Conservation (phyloP, 2,888 invertebrate genomes). For the Cosmia pyralina region DNA sequence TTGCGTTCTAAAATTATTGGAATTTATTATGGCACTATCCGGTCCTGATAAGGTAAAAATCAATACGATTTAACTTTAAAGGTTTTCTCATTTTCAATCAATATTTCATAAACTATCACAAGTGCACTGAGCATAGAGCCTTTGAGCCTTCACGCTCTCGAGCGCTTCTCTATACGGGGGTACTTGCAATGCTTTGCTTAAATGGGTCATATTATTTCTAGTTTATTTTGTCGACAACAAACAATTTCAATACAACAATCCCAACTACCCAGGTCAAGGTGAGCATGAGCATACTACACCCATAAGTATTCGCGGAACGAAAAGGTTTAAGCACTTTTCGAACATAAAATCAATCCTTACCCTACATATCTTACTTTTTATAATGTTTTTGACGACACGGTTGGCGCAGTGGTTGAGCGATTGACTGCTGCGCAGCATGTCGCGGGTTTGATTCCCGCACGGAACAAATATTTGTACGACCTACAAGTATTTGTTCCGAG, state of each 20-base stretch:
- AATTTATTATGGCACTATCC: no score
- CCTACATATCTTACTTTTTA: not conserved
- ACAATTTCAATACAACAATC: not conserved
- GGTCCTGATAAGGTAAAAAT: not conserved
- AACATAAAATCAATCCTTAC: not conserved
- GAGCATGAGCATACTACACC: constrained; percentile 3
- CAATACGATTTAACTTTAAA: not conserved
- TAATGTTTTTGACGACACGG: no score
- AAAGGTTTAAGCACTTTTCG: constrained; percentile 1
- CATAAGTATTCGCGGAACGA: not conserved
- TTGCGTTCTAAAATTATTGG: no score
- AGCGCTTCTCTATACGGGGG: not conserved
- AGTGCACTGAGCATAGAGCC: no score
- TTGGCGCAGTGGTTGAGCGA: no score
- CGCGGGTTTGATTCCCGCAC: no score
- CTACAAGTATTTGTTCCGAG: no score
- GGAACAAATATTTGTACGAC: no score
- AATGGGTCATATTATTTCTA: constrained; percentile 30
- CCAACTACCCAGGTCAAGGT: constrained; percentile 17
- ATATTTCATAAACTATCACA: not conserved
- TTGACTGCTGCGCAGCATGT: no score
- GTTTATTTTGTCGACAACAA: constrained; percentile 33
- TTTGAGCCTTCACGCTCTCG: not conserved
- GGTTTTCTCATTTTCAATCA: not conserved
- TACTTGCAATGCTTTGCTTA: constrained; percentile 12